Percentiles rank a stretch among this genome's conserved stretches.
Evolutionary conservation across 2,888 invertebrate genomes (phyloP).

Genomic region (Iphiclides podalirius): DNA sequence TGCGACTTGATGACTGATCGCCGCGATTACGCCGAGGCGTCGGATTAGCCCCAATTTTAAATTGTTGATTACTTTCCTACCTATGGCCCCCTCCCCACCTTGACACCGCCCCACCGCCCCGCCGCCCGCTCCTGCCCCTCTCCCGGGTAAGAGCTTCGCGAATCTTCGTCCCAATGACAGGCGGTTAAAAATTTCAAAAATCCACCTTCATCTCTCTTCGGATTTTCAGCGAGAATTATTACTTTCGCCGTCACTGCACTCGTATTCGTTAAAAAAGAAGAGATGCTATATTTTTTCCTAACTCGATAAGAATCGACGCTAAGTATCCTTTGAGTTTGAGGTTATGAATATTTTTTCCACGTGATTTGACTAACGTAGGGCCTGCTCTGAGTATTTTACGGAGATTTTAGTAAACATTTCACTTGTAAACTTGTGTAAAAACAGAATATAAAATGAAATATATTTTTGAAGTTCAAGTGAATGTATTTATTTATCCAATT

Average conservation of each 20-base stretch:
- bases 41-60: conserved; percentile 76
- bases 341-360: no score
- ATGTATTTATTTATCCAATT: no score
- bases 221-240: conserved; percentile 1
- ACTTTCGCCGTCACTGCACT: background rate
- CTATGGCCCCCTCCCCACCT: conserved; percentile 41
- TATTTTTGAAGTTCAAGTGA: no score
- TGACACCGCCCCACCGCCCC: conserved; percentile 25
- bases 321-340: no score
- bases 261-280: background rate
- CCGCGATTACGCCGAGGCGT: conserved; percentile 53
- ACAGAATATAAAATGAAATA: no score
- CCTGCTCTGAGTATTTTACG: no score
- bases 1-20: conserved; percentile 57
- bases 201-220: conserved; percentile 38
- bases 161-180: conserved; percentile 56
- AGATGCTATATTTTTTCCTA: background rate
- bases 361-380: no score
- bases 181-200: conserved; percentile 57
- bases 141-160: conserved; percentile 25
- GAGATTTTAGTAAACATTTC: no score
- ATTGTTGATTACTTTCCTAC: conserved; percentile 72
- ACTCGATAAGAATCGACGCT: no score
- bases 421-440: no score
- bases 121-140: conserved; percentile 28